Evolutionary conservation across 92 coral and sea anemone genomes (phyloP).

Genomic region (Desmophyllum pertusum): DNA sequence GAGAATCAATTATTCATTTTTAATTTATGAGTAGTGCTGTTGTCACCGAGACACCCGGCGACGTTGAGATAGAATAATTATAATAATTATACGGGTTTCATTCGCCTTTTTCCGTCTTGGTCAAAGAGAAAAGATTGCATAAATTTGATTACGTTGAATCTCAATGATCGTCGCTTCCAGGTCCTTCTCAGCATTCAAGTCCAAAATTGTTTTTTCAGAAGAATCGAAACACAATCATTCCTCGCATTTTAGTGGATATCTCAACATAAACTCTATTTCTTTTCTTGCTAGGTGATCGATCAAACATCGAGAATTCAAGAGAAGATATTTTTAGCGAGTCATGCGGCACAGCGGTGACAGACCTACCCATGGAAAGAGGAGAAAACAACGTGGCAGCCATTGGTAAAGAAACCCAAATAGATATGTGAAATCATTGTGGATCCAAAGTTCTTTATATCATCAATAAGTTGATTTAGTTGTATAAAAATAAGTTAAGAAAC

Average conservation of each 20-base stretch:
- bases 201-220: not conserved
- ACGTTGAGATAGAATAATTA: not conserved
- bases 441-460: not conserved
- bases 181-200: not conserved
- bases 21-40: not conserved
- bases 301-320: slow-evolving; percentile 33
- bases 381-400: slow-evolving; percentile 10
- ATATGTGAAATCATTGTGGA: not conserved
- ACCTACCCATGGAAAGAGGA: slow-evolving; percentile 19
- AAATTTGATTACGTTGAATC: not conserved
- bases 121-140: not conserved
- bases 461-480: not conserved
- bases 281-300: not conserved
- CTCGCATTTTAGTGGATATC: no score
- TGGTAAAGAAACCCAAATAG: not conserved
- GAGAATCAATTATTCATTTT: no score
- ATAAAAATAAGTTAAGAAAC: no score
- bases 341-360: slow-evolving; percentile 1
- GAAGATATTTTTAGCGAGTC: slow-evolving; percentile 31
- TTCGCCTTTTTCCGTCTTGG: not conserved
- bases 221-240: no score
- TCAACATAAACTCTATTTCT: no score
- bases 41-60: not conserved
- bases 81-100: not conserved
- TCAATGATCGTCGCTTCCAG: not conserved